phyloP scores from a whole-genome alignment of 2,113 vertebrate species.

The Pteruthius melanotis region DNA sequence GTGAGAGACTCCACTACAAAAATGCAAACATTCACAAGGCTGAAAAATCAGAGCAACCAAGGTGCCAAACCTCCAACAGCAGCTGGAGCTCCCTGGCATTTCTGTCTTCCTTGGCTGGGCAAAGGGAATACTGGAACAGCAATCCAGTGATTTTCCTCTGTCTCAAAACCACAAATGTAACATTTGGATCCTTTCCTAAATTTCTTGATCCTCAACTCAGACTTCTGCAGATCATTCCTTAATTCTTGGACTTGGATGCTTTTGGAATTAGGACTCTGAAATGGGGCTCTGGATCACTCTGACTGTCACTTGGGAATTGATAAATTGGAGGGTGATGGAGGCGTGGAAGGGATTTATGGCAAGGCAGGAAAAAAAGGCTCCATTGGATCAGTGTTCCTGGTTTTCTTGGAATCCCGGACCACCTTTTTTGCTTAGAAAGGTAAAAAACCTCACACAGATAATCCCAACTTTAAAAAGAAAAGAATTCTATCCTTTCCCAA shows the following conservation, averaged over 20 bases:
- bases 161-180: background rate
- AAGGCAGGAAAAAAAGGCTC: background rate
- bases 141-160: background rate
- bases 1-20: too few relatives aligned
- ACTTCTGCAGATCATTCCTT: background rate
- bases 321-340: background rate
- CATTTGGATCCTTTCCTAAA: background rate
- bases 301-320: background rate
- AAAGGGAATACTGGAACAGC: background rate
- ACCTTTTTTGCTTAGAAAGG: background rate
- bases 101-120: background rate
- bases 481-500: background rate
- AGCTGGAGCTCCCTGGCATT: background rate
- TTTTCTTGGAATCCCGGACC: background rate
- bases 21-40: too few relatives aligned
- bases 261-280: background rate
- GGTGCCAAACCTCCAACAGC: background rate
- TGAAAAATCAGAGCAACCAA: too few relatives aligned
- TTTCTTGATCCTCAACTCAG: background rate
- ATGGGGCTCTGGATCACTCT: background rate
- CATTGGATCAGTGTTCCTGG: background rate
- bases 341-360: background rate
- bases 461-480: background rate
- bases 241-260: background rate
- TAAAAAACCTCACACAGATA: background rate